A percentile compares a stretch with the other conserved stretches of the same genome.
Evolutionary conservation across 2,888 invertebrate species (phyloP).

Genomic region (Hipparchia sbordonii): DNA sequence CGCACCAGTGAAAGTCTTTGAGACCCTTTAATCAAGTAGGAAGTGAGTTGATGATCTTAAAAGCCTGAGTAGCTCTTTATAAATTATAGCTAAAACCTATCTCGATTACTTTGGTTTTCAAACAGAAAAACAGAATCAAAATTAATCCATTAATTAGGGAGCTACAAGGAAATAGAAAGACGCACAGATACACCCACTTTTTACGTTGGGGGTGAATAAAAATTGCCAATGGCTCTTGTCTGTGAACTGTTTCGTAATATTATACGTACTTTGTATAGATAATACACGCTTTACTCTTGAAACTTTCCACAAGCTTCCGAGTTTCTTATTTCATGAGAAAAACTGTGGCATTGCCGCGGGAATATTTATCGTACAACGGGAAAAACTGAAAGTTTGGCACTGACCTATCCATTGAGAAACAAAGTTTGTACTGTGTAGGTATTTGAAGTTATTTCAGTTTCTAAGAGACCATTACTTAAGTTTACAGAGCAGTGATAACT

Average conservation of each 20-base stretch:
- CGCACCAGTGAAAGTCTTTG: too few species aligned
- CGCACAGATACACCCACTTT: too few species aligned
- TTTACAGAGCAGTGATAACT: background rate
- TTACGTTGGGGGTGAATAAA: background rate
- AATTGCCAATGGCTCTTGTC: background rate
- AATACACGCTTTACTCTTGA: background rate
- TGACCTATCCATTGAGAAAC: slow-evolving; percentile 3
- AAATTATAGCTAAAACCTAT: too few species aligned
- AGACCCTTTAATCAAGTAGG: too few species aligned
- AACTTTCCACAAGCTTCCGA: background rate
- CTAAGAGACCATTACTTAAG: background rate
- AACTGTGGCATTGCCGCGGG: background rate
- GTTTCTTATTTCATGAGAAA: slow-evolving; percentile 1
- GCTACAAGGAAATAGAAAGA: too few species aligned
- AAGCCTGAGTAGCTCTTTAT: too few species aligned
- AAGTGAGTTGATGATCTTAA: too few species aligned
- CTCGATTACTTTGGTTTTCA: too few species aligned
- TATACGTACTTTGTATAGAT: background rate
- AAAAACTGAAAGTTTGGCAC: slow-evolving; percentile 1
- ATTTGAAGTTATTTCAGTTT: background rate
- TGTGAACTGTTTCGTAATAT: background rate
- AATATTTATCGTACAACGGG: background rate
- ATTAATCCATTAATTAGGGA: too few species aligned
- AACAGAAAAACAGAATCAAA: too few species aligned
- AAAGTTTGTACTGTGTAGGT: slow-evolving; percentile 3